These are phyloP conservation scores for Vanessa atalanta DNA, from an alignment of 1,140 invertebrate genomes.

Conservation along the genomic window DNA sequence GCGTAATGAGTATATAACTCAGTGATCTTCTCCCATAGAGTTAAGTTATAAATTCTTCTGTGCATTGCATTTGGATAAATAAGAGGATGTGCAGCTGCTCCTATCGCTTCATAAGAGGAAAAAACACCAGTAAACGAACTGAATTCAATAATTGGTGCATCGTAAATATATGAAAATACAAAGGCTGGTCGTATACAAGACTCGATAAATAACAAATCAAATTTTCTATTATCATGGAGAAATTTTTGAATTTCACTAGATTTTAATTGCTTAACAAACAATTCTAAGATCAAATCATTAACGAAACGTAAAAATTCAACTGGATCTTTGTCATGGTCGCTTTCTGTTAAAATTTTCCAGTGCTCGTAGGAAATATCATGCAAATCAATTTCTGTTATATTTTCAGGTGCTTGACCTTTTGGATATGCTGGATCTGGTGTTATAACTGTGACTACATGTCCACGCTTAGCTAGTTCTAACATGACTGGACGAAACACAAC, in stretches of 20 bases:
- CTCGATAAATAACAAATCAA: not conserved
- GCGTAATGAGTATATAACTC: constrained; percentile 27
- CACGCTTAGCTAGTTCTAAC: no score
- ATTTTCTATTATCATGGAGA: not conserved
- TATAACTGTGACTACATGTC: no score
- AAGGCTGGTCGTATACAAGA: not conserved
- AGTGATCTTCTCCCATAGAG: constrained; percentile 40
- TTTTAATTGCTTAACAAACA: not conserved
- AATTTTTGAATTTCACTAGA: not conserved
- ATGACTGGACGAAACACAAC: no score
- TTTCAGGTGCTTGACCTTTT: no score
- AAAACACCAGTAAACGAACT: constrained; percentile 43
- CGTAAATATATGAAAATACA: not conserved
- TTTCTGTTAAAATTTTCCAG: not conserved
- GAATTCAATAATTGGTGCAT: constrained; percentile 38
- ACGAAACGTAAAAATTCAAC: not conserved
- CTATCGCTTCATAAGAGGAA: constrained; percentile 35
- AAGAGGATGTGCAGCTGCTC: constrained; percentile 41
- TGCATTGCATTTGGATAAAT: constrained; percentile 46
- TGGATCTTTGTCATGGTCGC: not conserved
- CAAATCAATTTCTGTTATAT: no score
- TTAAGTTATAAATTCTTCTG: constrained; percentile 32
- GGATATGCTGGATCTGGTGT: no score
- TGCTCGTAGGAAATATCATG: not conserved
- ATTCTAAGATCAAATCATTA: not conserved